A percentile compares a stretch with the other conserved stretches of the same genome.
phyloP scores from a whole-genome alignment of 1,140 invertebrate genomes.

The Steinernema khuongi region DNA sequence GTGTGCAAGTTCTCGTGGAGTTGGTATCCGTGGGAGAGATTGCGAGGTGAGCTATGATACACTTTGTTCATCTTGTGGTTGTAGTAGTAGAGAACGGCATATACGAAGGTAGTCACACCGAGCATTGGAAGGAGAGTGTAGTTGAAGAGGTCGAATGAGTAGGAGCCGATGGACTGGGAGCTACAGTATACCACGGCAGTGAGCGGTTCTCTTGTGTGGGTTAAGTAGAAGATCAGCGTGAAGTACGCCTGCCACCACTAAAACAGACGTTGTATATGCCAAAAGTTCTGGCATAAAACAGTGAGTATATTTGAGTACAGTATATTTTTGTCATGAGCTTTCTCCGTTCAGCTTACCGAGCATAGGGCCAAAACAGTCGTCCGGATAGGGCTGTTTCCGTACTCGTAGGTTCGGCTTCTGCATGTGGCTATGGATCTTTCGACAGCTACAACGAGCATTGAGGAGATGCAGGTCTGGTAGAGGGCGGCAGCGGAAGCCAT shows the following conservation, averaged over 20 bases:
- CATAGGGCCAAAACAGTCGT: neutral
- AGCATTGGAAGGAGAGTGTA: neutral
- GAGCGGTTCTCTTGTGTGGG: neutral
- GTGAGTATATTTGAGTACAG: neutral
- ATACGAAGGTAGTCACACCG: neutral
- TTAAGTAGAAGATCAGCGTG: neutral
- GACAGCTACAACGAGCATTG: neutral
- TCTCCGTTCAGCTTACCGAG: neutral
- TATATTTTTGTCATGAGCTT: too few species aligned
- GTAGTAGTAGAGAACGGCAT: neutral
- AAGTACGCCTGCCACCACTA: neutral
- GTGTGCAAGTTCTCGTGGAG: slow-evolving; percentile 4
- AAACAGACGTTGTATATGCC: too few species aligned
- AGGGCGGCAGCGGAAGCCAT: slow-evolving; percentile 1
- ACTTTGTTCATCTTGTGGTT: neutral
- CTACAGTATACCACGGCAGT: neutral
- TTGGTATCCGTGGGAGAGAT: neutral
- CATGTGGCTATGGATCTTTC: neutral
- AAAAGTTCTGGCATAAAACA: too few species aligned
- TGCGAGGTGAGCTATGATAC: neutral
- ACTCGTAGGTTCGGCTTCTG: neutral
- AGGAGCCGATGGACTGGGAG: neutral
- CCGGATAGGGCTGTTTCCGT: neutral
- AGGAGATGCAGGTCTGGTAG: neutral
- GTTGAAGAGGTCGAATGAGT: neutral